phyloP scores from a whole-genome alignment of 1,140 invertebrate species.

The Lethrus apterus region DNA sequence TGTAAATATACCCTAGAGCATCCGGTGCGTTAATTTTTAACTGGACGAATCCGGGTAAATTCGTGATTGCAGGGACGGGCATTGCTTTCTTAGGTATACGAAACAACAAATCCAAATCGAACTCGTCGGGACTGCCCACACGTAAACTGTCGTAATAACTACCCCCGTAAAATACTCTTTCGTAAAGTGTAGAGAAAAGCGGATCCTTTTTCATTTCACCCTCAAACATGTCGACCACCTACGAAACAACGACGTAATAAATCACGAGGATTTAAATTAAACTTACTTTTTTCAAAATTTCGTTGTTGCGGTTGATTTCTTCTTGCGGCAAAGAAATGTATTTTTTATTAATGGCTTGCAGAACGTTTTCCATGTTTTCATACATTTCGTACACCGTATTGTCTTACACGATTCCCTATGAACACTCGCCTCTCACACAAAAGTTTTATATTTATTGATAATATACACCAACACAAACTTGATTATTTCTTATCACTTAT shows the following conservation, averaged over 20 bases:
- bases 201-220: slow-evolving; percentile 7
- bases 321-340: slow-evolving; percentile 6
- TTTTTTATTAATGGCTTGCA: slow-evolving; percentile 2
- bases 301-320: slow-evolving; percentile 1
- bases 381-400: too few species aligned
- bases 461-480: too few species aligned
- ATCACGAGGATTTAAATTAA: neutral
- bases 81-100: slow-evolving; percentile 33
- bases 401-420: too few species aligned
- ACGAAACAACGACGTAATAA: neutral
- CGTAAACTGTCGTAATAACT: slow-evolving; percentile 49
- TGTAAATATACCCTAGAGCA: too few species aligned
- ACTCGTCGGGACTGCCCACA: slow-evolving; percentile 47
- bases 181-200: slow-evolving; percentile 30
- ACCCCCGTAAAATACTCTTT: slow-evolving; percentile 43
- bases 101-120: slow-evolving; percentile 48
- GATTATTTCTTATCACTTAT: too few species aligned
- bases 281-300: slow-evolving; percentile 7
- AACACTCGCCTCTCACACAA: too few species aligned
- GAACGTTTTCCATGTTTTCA: neutral
- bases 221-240: neutral
- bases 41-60: slow-evolving; percentile 22
- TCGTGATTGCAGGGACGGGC: slow-evolving; percentile 10
- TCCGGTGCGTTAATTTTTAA: too few species aligned
- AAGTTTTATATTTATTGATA: too few species aligned